A percentile compares a stretch with the other conserved stretches of the same genome.
Conservation (phyloP, 1,140 invertebrate genomes). For the Drosophila nasuta region DNA sequence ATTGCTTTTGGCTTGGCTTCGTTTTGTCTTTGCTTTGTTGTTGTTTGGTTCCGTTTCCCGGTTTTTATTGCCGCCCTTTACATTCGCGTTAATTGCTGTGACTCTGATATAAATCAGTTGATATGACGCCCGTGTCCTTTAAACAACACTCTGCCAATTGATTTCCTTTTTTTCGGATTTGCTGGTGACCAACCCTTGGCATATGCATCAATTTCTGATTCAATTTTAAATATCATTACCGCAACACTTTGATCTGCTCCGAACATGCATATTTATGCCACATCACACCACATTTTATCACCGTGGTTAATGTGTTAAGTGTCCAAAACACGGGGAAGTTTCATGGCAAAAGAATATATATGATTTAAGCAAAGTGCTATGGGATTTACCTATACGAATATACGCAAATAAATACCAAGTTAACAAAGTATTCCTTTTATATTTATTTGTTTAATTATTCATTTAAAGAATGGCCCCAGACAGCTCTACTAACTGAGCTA, state of each 20-base stretch:
- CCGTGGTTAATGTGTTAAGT: slow-evolving; percentile 31
- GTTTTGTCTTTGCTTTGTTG: slow-evolving; percentile 17
- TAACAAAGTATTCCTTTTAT: no score
- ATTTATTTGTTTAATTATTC: no score
- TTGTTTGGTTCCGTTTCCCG: slow-evolving; percentile 18
- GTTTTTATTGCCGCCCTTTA: slow-evolving; percentile 69
- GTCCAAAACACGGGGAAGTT: background rate
- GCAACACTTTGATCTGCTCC: background rate
- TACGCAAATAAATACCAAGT: no score
- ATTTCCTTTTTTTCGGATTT: slow-evolving; percentile 1
- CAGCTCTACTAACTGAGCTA: no score
- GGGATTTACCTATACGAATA: no score
- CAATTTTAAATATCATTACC: slow-evolving; percentile 15
- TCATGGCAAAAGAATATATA: no score
- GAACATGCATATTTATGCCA: slow-evolving; percentile 7
- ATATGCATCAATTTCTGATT: slow-evolving; percentile 14
- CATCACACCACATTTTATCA: background rate
- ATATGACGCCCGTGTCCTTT: slow-evolving; percentile 61
- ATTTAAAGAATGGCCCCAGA: no score
- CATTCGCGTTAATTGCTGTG: slow-evolving; percentile 78
- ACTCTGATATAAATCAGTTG: slow-evolving; percentile 78
- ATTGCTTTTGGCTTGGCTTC: slow-evolving; percentile 6
- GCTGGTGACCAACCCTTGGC: slow-evolving; percentile 11
- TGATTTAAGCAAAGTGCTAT: no score
- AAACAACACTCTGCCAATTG: slow-evolving; percentile 28